Base-by-base conservation (phyloP, 2,797 vertebrate species). In the Phrynocephalus vlangalii region DNA sequence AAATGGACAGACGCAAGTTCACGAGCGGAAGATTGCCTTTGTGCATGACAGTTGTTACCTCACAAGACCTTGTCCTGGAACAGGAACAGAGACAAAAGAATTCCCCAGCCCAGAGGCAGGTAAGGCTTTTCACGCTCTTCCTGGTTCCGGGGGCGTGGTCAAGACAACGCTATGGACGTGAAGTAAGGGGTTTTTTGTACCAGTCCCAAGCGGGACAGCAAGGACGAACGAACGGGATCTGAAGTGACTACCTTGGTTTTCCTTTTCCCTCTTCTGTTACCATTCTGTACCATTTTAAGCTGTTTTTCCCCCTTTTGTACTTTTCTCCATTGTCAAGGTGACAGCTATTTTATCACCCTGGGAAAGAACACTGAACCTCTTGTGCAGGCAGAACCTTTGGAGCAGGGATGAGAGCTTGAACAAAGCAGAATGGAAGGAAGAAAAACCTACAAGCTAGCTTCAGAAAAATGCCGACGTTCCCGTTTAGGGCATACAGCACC, bases 381-480 rank as follows among this genome's bases (percentile, higher is more conserved):
- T 90, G 94, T 95, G 93, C 92, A 93, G 91, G 93, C 90, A 91
- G 94, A 95, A 95, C 93, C 94, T 95, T 95, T 94, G 93, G 92
- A 93, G 86, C 93, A 92, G 94, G 90, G 94, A 91, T 94, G 93
- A 91, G 94, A 93, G 91, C 92, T 92, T 92, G 90, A 82, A 92
- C 91, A 93, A 93, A 95, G 92, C 95, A 92, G 92, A 92, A 87
- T 93, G 92, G 93, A 96, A 92, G 92, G 91, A 94, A 94, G 93
- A 93, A 94, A n/a, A 92, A 91, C 93, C 68, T 93, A 91, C 95
- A 94, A 96, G 96, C 93, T 93, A 90, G 78, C 90, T 95, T 94
- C 91, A 92, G 93, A 96, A 94, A 96, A 96, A 94, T 95, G 94
- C 95, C 95, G 92, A 95, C 94, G 81, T 94, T 94, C 88, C 88